These are phyloP conservation scores for Caiman crocodilus DNA, from an alignment of 2,797 vertebrate species.

Conservation along the genomic window DNA sequence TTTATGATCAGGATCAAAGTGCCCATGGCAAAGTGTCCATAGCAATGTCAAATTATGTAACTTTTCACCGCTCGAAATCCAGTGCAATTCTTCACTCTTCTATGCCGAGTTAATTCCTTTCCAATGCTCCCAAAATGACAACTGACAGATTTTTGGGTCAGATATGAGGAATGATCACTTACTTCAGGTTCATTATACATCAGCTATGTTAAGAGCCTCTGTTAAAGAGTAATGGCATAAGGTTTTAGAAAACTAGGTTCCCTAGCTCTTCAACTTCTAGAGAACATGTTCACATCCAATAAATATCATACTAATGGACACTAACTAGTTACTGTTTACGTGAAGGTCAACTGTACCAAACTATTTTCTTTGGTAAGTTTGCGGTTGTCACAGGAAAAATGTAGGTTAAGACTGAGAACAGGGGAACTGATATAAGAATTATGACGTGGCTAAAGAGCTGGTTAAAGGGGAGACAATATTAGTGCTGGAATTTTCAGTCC, in stretches of 20 bases:
- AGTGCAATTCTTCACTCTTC: not conserved
- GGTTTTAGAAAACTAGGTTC: not conserved
- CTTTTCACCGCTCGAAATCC: not conserved
- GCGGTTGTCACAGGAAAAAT: too few species aligned
- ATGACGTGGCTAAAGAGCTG: too few species aligned
- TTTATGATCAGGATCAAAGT: not conserved
- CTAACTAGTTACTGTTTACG: not conserved
- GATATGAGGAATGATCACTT: not conserved
- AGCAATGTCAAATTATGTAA: not conserved
- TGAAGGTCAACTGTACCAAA: too few species aligned
- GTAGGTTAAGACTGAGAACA: too few species aligned
- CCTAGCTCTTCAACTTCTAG: not conserved
- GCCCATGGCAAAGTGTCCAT: not conserved
- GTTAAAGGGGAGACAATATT: too few species aligned
- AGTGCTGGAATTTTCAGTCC: too few species aligned
- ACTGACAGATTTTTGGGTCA: not conserved
- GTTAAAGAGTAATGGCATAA: not conserved
- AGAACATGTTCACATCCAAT: not conserved
- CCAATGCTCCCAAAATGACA: not conserved
- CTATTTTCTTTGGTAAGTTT: too few species aligned
- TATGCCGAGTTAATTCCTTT: not conserved
- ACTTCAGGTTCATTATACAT: not conserved
- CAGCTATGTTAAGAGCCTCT: not conserved
- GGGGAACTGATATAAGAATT: too few species aligned
- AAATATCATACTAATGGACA: not conserved